Evolutionary conservation across 1,140 invertebrate species (phyloP).

Genomic region (Marisa cornuarietis): DNA sequence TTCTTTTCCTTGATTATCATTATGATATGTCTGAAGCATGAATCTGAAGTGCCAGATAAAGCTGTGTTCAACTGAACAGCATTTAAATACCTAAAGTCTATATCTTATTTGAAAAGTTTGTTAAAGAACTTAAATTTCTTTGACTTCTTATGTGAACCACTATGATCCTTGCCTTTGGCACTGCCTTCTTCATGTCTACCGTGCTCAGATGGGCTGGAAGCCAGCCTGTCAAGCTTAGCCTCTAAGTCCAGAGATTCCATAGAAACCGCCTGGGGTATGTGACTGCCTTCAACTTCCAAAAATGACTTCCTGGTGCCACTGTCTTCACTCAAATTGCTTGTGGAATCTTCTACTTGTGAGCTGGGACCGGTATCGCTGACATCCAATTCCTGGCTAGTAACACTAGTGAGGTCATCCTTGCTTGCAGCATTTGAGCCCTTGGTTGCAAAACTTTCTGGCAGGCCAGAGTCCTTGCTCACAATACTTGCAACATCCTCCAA

Average conservation of each 20-base stretch:
- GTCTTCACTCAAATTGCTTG: not conserved
- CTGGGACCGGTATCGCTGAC: not conserved
- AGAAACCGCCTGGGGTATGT: not conserved
- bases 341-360: not conserved
- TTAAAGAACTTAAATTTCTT: conserved; percentile 32
- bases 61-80: too few relatives aligned
- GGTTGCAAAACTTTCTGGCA: conserved; percentile 9
- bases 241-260: conserved; percentile 19
- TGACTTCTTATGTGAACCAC: conserved; percentile 27
- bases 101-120: conserved; percentile 28
- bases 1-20: too few relatives aligned
- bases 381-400: not conserved
- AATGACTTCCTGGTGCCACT: not conserved
- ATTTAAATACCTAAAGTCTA: not conserved
- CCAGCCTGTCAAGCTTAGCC: conserved; percentile 17
- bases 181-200: not conserved
- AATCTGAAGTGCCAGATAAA: too few relatives aligned
- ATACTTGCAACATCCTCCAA: conserved; percentile 11
- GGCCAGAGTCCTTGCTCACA: conserved; percentile 23
- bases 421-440: not conserved
- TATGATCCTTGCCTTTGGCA: conserved; percentile 23
- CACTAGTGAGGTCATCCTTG: conserved; percentile 1
- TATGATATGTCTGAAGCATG: too few relatives aligned
- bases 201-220: not conserved
- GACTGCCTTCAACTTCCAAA: not conserved